Percentiles rank a stretch among this genome's conserved stretches.
These are phyloP conservation scores for Eidolon dupreanum DNA, from an alignment of 2,797 vertebrate genomes.

Conservation along the genomic window DNA sequence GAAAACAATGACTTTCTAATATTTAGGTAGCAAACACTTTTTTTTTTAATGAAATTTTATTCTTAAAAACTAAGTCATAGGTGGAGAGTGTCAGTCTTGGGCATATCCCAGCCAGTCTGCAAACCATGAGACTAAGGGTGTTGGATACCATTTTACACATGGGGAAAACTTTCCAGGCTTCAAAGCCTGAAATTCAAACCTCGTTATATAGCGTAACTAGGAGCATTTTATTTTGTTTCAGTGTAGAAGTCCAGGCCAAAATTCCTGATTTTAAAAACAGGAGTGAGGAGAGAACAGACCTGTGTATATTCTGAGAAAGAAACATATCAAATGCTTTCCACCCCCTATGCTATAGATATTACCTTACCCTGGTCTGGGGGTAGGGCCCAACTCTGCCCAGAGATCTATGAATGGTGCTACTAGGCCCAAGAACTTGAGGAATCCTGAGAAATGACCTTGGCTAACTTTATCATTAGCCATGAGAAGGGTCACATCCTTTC, in stretches of 20 bases:
- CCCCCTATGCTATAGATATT: neutral
- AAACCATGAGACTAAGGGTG: neutral
- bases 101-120: neutral
- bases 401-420: neutral
- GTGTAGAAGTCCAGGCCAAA: neutral
- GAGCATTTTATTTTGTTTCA: slow-evolving; percentile 33
- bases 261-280: slow-evolving; percentile 61
- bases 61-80: neutral
- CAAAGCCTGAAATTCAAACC: slow-evolving; percentile 12
- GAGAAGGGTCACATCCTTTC: neutral
- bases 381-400: neutral
- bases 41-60: slow-evolving; percentile 51
- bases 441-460: neutral
- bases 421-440: neutral
- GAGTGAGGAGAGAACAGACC: neutral
- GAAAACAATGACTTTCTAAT: neutral
- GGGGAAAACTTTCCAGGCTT: neutral
- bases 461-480: neutral
- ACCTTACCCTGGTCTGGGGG: neutral
- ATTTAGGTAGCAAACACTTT: slow-evolving; percentile 28
- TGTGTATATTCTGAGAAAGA: neutral
- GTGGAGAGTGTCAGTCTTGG: neutral
- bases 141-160: neutral
- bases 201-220: slow-evolving; percentile 2
- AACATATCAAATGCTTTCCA: neutral